These are phyloP conservation scores for Scaptomyza caliginosa DNA, from an alignment of 2,888 invertebrate genomes.

Conservation along the genomic window DNA sequence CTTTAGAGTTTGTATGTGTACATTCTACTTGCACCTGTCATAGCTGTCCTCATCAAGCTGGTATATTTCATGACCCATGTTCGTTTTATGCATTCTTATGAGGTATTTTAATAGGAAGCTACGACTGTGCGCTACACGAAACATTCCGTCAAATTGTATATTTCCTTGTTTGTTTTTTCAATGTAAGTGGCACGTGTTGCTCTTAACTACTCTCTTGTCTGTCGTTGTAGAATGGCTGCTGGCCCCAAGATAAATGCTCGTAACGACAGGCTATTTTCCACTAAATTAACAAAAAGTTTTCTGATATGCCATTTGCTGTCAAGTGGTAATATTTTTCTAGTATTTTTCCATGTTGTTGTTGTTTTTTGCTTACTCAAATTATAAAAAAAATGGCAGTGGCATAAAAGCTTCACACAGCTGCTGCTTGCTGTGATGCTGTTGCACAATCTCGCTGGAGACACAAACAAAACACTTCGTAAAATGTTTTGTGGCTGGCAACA, in stretches of 20 bases:
- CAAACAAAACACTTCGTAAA: constrained; percentile 31
- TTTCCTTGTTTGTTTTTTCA: background rate
- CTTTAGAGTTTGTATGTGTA: background rate
- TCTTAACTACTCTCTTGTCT: background rate
- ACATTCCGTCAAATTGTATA: background rate
- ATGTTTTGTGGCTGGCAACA: constrained; percentile 32
- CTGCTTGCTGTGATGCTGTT: constrained; percentile 2
- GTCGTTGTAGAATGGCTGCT: constrained; percentile 18
- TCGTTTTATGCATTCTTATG: constrained; percentile 22
- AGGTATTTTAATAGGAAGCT: constrained; percentile 15
- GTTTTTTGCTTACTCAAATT: constrained; percentile 23
- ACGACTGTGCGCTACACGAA: background rate
- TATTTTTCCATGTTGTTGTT: constrained; percentile 5
- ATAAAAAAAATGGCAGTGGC: constrained; percentile 51
- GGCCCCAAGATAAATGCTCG: constrained; percentile 38
- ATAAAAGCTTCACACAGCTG: constrained; percentile 10
- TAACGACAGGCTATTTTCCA: constrained; percentile 66
- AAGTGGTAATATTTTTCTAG: constrained; percentile 46
- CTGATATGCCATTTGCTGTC: constrained; percentile 58
- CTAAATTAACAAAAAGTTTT: constrained; percentile 63
- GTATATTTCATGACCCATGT: constrained; percentile 29
- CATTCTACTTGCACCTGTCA: constrained; percentile 11
- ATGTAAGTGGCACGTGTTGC: constrained; percentile 25
- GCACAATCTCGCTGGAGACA: constrained; percentile 44
- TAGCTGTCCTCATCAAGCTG: constrained; percentile 24